Evolutionary conservation across 2,113 vertebrate species (phyloP), one percentile per base, ranked within the genome.

Genomic region (Corythornis vintsioides): DNA sequence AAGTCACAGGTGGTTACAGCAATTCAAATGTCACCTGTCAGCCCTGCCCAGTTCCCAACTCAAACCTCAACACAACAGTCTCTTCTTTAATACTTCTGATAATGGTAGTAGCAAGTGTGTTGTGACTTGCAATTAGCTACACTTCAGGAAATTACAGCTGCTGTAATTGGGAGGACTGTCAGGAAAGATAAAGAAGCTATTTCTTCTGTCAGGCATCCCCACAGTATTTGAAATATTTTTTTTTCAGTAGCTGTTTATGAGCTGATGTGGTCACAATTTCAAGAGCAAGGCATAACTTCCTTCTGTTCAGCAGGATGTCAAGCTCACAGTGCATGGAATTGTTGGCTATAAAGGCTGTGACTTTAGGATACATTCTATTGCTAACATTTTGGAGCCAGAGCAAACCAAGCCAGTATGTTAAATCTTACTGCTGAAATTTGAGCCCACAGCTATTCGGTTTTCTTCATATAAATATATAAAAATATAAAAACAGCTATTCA

Each of bases 261-360:
- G 52, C 64, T 80, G 78, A 85, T 89, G 67, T 76, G 82, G 64
- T 67, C 91, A 93, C 60, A 89, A 76, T 76, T 92, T 93, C 70
- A 92, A 84, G 60, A 94, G 57, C 56, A 80, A 96, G 87, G 75
- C 84, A 83, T 64, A 79, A 84, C 63, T 93, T 69, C 53, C 33
- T 85, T 89, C 40, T n/a, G 91, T 93, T 94, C 84, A 64, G 64
- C 59, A 67, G 52, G 38, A 89, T 19, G 5, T 85, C 72, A 67
- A 52, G 53, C 60, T 84, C 55, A 66, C 11, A 73, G 63, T 9
- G 22, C 71, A 65, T 73, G 53, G 67, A 83, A 87, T 45, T 74
- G 33, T 83, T 90, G 86, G 81, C 81, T 78, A 3, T 50, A 86
- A 73, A 79, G 86, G 25, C 69, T 72, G 60, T 63, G 75, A 93